A percentile compares a stretch with the other conserved stretches of the same genome.
Evolutionary conservation across 2,888 invertebrate genomes (phyloP).

Genomic region (Callyntrura sp.): DNA sequence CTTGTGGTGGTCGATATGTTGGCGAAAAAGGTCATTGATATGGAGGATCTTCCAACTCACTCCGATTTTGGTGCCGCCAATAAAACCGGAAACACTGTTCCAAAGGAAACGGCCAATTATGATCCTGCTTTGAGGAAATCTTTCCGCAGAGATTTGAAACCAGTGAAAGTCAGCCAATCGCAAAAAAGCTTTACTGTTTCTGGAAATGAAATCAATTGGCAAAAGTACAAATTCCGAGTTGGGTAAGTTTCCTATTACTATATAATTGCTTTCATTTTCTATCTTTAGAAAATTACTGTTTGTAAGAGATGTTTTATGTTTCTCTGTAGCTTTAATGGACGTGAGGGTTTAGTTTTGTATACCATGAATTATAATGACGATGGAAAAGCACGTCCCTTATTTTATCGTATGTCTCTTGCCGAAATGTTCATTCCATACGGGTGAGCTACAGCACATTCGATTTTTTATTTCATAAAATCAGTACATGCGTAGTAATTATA

Average conservation of each 20-base stretch:
- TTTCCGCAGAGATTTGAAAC: slow-evolving; percentile 68
- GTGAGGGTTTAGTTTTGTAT: slow-evolving; percentile 75
- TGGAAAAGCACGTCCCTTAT: slow-evolving; percentile 2
- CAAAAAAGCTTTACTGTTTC: slow-evolving; percentile 56
- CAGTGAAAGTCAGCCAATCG: slow-evolving; percentile 56
- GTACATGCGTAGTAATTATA: not conserved
- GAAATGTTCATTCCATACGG: slow-evolving; percentile 56
- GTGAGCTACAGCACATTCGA: not conserved
- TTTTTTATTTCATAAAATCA: not conserved
- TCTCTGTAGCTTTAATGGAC: slow-evolving; percentile 66
- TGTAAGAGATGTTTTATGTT: not conserved
- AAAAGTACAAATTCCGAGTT: slow-evolving; percentile 77
- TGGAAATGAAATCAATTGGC: slow-evolving; percentile 70
- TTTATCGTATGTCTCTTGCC: slow-evolving; percentile 28
- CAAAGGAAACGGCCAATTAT: slow-evolving; percentile 57
- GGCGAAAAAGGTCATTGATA: slow-evolving; percentile 52
- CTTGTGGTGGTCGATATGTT: slow-evolving; percentile 64
- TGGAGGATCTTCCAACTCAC: slow-evolving; percentile 76
- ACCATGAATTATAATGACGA: slow-evolving; percentile 69
- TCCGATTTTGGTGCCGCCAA: slow-evolving; percentile 67
- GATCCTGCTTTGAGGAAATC: slow-evolving; percentile 49
- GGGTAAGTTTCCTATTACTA: no score
- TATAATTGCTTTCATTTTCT: no score
- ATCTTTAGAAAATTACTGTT: no score
- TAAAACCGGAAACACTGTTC: slow-evolving; percentile 67